Base-by-base conservation (phyloP, 2,797 vertebrate genomes). In the Enteromius radiatus region DNA sequence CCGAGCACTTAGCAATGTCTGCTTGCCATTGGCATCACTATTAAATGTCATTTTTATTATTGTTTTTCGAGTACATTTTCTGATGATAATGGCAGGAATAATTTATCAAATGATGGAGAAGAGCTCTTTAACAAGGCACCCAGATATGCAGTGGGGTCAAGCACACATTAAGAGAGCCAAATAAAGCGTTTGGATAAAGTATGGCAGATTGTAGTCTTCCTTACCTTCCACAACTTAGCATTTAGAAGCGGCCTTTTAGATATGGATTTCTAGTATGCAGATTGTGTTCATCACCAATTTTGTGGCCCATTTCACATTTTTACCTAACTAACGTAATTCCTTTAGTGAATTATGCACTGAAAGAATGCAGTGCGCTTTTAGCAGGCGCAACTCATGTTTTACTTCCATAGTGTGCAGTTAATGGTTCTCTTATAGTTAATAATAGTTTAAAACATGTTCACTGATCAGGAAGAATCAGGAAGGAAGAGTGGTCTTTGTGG, bases 391-490 rank as follows among this genome's bases (percentile, higher is more conserved):
- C 28, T 63, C 4, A n/a, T 49, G 15, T 78, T 78, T 78, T 11
- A 23, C 12, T 38, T 38, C 21, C 71, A 56, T 31, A 38, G n/a
- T 38, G 47, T 54, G 23, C 69, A 47, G 47, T 75, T 71, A 80
- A 70, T 21, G 3, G 26, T 70, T 80, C 3, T 11, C 21, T 64
- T 23, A 23, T 8, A 9, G 76, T 33, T 77, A 77, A n/a, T 78
- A 78, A 78, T 5, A 64, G 59, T 78, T 41, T 45, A 36, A 78
- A 67, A 19, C 10, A 19, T 26, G 52, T 56, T 23, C 23, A 45
- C 38, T 76, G 54, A 61, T 61, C 36, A 76, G 54, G 36, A 76
- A 43, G 36, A 59, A 76, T 63, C 36, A 61, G 17, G 26, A 64
- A 81, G 54, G 54, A 73, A 73, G 68, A 47, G 54, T 23, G 67